A percentile compares a stretch with the other conserved stretches of the same genome.
Conservation (phyloP, 2,113 vertebrate species). For the Charadrius vociferus region DNA sequence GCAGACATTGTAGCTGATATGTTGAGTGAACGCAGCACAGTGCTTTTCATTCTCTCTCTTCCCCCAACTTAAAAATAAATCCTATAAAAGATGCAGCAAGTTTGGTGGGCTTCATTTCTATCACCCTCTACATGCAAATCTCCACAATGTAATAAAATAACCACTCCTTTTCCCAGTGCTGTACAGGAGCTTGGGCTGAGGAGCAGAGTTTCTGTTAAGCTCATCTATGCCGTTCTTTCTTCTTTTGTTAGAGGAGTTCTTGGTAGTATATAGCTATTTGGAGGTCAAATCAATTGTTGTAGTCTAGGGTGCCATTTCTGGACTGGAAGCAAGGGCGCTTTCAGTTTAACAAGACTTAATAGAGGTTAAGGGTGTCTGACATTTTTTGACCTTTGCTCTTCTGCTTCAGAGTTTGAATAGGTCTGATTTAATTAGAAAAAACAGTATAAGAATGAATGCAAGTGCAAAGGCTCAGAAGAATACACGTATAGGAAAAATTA, state of each 20-base stretch:
- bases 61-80: not conserved
- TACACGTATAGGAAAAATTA: not conserved
- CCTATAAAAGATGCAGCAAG: not conserved
- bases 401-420: slow-evolving; percentile 34
- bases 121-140: not conserved
- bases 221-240: not conserved
- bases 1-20: not conserved
- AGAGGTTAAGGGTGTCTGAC: slow-evolving; percentile 32
- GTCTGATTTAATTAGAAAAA: slow-evolving; percentile 61
- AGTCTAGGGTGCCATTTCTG: slow-evolving; percentile 19
- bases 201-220: not conserved
- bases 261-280: not conserved
- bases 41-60: not conserved
- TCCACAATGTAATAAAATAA: not conserved
- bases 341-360: slow-evolving; percentile 42
- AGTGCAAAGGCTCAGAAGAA: slow-evolving; percentile 4
- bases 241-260: not conserved
- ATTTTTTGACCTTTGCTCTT: slow-evolving; percentile 61
- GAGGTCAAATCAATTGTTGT: slow-evolving; percentile 62
- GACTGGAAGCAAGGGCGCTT: slow-evolving; percentile 32
- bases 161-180: not conserved
- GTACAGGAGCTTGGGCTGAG: not conserved
- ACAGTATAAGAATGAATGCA: slow-evolving; percentile 10
- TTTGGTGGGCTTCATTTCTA: not conserved
- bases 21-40: not conserved